Evolutionary conservation across 2,888 invertebrate species (phyloP).

Genomic region (Choreutis nemorana): DNA sequence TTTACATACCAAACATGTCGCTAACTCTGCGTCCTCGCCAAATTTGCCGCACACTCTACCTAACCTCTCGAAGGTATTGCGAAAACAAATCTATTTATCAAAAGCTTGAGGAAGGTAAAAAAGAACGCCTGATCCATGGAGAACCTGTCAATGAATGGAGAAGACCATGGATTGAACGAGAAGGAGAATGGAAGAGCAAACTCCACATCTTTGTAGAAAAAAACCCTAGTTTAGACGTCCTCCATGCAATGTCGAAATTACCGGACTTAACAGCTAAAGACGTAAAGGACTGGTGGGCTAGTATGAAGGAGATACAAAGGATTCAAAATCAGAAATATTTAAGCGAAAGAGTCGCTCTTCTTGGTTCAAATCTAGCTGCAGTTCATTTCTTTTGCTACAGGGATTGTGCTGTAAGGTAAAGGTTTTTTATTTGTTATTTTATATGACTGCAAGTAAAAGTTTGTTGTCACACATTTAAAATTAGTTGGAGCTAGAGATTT

Average conservation of each 20-base stretch:
- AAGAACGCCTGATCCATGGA: slow-evolving; percentile 33
- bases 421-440: not conserved
- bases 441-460: no score
- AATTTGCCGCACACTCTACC: slow-evolving; percentile 17
- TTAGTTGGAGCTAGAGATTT: no score
- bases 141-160: slow-evolving; percentile 68
- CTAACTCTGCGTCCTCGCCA: slow-evolving; percentile 20
- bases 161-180: slow-evolving; percentile 65
- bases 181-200: slow-evolving; percentile 66
- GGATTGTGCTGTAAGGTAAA: slow-evolving; percentile 76
- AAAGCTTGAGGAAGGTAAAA: slow-evolving; percentile 36
- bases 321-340: slow-evolving; percentile 69
- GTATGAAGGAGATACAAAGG: slow-evolving; percentile 51
- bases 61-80: slow-evolving; percentile 30
- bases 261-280: slow-evolving; percentile 57
- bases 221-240: slow-evolving; percentile 41
- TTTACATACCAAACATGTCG: no score
- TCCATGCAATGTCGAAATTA: slow-evolving; percentile 51
- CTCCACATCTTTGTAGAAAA: slow-evolving; percentile 62
- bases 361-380: slow-evolving; percentile 85
- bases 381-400: slow-evolving; percentile 84
- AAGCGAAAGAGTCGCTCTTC: slow-evolving; percentile 62
- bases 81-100: slow-evolving; percentile 43
- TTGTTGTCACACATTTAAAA: no score
- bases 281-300: slow-evolving; percentile 65